Conservation (phyloP, 2,888 invertebrate genomes). For the Muschampia plurimacula region DNA sequence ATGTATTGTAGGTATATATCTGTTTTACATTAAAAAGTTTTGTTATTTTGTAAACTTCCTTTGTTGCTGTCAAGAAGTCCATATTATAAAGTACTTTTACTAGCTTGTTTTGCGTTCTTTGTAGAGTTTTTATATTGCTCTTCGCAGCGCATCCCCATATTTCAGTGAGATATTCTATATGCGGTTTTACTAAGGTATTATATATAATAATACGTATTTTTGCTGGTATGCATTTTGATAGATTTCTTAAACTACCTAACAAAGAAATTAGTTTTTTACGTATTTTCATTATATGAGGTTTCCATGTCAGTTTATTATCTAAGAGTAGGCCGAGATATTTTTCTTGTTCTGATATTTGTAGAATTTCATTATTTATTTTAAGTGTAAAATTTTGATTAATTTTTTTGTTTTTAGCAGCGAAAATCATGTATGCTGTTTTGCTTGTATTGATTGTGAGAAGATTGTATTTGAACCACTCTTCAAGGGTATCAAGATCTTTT, state of each 20-base stretch:
- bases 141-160: constrained; percentile 6
- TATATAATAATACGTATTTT: not conserved
- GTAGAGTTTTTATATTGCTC: constrained; percentile 7
- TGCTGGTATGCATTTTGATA: not conserved
- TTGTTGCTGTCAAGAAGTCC: constrained; percentile 5
- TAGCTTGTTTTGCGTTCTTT: constrained; percentile 8
- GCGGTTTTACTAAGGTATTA: constrained; percentile 8
- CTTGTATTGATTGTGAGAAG: not conserved
- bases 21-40: constrained; percentile 1
- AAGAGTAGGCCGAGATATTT: not conserved
- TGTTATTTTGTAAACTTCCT: constrained; percentile 6
- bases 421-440: constrained; percentile 5
- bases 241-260: not conserved
- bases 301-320: not conserved
- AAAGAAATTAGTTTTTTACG: not conserved
- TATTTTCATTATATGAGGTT: not conserved
- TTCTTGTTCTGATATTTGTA: not conserved
- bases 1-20: constrained; percentile 8
- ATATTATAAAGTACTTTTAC: constrained; percentile 6
- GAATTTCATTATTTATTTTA: not conserved
- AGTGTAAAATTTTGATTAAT: not conserved
- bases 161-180: constrained; percentile 7
- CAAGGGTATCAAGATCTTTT: not conserved
- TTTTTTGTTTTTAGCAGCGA: not conserved
- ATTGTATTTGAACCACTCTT: not conserved